Evolutionary conservation across 2,797 vertebrate genomes (phyloP).

Genomic region (Oreochromis mossambicus): DNA sequence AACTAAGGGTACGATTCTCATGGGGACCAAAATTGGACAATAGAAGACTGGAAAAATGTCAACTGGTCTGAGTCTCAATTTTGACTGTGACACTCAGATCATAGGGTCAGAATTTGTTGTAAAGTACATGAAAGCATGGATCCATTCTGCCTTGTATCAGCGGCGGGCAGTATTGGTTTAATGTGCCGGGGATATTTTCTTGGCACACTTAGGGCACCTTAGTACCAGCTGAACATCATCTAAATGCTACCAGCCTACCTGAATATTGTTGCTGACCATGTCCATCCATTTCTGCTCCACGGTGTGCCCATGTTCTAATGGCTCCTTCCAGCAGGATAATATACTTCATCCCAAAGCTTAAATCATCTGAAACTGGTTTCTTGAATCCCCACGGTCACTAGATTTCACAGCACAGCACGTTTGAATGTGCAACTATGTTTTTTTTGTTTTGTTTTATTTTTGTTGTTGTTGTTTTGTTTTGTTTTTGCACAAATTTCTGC

Average conservation of each 20-base stretch:
- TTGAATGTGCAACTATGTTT: not conserved
- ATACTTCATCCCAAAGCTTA: not conserved
- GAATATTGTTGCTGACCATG: not conserved
- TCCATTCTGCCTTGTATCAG: not conserved
- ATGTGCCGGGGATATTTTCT: not conserved
- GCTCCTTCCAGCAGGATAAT: not conserved
- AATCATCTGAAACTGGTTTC: not conserved
- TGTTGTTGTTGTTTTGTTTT: not conserved
- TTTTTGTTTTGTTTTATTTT: not conserved
- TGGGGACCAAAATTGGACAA: not conserved
- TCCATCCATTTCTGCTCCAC: not conserved
- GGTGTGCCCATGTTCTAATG: fast-evolving
- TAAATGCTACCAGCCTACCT: not conserved
- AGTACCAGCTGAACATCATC: not conserved
- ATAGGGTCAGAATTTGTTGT: not conserved
- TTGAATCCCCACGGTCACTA: not conserved
- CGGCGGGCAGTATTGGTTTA: not conserved
- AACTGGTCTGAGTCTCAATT: not conserved
- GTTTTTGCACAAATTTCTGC: not conserved
- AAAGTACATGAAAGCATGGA: not conserved
- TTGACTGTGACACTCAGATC: not conserved
- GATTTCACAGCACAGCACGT: fast-evolving
- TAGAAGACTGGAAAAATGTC: not conserved
- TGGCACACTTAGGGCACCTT: not conserved
- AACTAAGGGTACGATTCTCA: not conserved